Percentiles rank a stretch among this genome's conserved stretches.
phyloP scores from a whole-genome alignment of 2,888 invertebrate species.

The Corbicula japonica region DNA sequence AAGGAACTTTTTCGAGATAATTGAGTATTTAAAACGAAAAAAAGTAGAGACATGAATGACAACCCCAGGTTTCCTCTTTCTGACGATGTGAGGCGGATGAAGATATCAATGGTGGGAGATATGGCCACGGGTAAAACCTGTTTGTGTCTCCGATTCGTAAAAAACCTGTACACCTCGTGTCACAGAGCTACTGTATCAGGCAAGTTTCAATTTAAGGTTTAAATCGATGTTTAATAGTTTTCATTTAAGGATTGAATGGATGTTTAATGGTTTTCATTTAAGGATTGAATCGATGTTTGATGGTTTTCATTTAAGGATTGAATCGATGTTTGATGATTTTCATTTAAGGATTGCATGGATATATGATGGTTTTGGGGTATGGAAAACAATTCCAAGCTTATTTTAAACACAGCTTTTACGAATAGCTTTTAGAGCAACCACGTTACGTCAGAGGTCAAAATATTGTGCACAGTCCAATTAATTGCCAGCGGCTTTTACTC shows the following conservation, averaged over 20 bases:
- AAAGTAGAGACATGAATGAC: too few relatives aligned
- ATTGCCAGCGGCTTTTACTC: too few relatives aligned
- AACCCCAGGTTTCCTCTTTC: too few relatives aligned
- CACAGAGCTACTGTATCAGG: constrained; percentile 55
- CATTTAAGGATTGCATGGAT: not conserved
- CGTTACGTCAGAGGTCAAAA: too few relatives aligned
- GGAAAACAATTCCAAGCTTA: not conserved
- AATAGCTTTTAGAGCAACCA: too few relatives aligned
- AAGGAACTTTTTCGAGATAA: too few relatives aligned
- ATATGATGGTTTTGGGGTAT: not conserved
- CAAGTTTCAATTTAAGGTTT: not conserved
- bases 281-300: not conserved
- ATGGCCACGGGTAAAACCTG: constrained; percentile 53
- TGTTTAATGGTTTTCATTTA: not conserved
- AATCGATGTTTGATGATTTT: not conserved
- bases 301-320: not conserved
- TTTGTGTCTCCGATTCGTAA: constrained; percentile 42
- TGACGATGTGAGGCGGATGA: constrained; percentile 36
- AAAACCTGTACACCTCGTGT: constrained; percentile 31
- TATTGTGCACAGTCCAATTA: too few relatives aligned
- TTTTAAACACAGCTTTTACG: too few relatives aligned
- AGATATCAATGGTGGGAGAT: constrained; percentile 48
- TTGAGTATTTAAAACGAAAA: too few relatives aligned
- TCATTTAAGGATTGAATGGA: not conserved
- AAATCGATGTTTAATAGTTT: not conserved